Evolutionary conservation across 1,140 invertebrate species (phyloP), one percentile per base, ranked within the genome.

Genomic region (Monomorium pharaonis): DNA sequence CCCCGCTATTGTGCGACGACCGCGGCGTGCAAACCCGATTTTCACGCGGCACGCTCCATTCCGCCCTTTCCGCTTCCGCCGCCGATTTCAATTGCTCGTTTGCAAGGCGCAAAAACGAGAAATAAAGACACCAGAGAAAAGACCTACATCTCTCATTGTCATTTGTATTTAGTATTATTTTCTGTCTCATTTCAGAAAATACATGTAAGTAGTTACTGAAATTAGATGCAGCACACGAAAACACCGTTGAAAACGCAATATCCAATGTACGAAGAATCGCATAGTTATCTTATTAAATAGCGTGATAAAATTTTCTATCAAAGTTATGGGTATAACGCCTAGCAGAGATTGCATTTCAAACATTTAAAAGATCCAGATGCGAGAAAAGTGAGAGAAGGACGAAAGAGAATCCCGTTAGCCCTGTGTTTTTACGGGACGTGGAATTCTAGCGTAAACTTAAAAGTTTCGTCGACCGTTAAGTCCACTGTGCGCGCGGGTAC

Each of bases 1-100:
- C 81, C 84, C 74, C 80, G 84, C 70, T 80, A 80, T 91, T 89
- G 78, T 84, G 65, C 47, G 49, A 51, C 27, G n/a, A 0, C 9
- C 16, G 80, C 42, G 18, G 4, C 6, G 18, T 18, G 37, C 75
- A 27, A 62, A 83, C 33, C 74, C 67, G 78, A 86, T 75, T 86
- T 75, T 51, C 72, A 58, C 49, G 51, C 49, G 21, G 69, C 60
- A 49, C 62, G 63, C 60, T 44, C 16, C 62, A 12, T 37, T 77
- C 37, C 14, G 37, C 58, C 54, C 76, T 10, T 37, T 74, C 37
- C n/a, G 14, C 18, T 27, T 47, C 12, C 3, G 12, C 7, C 24
- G 51, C 24, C 72, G 51, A 72, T 81, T 72, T 65, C 44, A 51
- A 44, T 67, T 70, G 51, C 44, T 78, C 60, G 60, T 49, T 27